Percentiles rank a stretch among this genome's conserved stretches.
These are phyloP conservation scores for Rhynchophorus ferrugineus DNA, from an alignment of 1,140 invertebrate species.

Conservation along the genomic window DNA sequence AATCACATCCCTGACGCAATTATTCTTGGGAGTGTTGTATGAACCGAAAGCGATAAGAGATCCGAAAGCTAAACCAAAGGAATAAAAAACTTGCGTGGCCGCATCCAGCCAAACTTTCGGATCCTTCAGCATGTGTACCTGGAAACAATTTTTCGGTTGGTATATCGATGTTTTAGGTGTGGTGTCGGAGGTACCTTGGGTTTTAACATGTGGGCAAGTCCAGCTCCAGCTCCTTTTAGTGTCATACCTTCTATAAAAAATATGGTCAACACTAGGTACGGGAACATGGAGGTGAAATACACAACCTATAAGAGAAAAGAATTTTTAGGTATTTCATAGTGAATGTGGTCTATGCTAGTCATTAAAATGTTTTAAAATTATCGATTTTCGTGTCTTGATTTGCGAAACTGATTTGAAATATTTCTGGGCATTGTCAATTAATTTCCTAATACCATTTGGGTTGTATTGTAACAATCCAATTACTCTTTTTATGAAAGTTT, in stretches of 20 bases:
- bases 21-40: conserved; percentile 85
- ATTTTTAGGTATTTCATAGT: too few species aligned
- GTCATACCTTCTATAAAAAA: conserved; percentile 91
- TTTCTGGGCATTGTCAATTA: too few species aligned
- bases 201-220: conserved; percentile 85
- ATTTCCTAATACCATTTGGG: too few species aligned
- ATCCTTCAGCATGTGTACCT: conserved; percentile 72
- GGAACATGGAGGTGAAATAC: conserved; percentile 94
- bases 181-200: conserved; percentile 59
- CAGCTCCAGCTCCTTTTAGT: conserved; percentile 78
- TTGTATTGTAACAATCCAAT: too few species aligned
- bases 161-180: background rate
- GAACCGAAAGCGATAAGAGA: conserved; percentile 86
- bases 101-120: conserved; percentile 89
- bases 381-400: conserved; percentile 1
- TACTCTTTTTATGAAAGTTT: too few species aligned
- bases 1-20: conserved; percentile 83
- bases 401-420: conserved; percentile 6
- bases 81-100: conserved; percentile 93
- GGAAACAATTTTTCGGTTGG: conserved; percentile 16
- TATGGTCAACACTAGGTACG: conserved; percentile 89
- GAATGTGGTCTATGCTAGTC: too few species aligned
- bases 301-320: conserved; percentile 61
- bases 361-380: background rate
- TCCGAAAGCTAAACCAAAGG: conserved; percentile 87